Evolutionary conservation across 1,140 invertebrate species (phyloP).

Genomic region (Lordiphosa stackelbergi): DNA sequence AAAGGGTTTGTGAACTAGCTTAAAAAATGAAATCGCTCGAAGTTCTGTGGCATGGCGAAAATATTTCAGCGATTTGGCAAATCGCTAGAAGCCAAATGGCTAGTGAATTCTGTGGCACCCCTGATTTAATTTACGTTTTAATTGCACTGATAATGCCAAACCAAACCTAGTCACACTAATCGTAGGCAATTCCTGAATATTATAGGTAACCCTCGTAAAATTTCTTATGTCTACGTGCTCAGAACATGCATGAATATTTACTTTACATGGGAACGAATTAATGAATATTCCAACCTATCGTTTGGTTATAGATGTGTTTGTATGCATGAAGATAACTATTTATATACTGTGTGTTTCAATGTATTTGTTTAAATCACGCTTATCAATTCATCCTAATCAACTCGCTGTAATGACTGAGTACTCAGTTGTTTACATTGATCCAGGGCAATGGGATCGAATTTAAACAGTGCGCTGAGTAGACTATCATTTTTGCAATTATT

Average conservation of each 20-base stretch:
- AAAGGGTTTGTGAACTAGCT: too few species aligned
- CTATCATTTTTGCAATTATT: constrained; percentile 10
- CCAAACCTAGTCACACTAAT: too few species aligned
- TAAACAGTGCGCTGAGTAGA: constrained; percentile 10
- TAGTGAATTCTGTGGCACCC: too few species aligned
- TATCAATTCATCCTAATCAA: constrained; percentile 17
- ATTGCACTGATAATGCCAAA: too few species aligned
- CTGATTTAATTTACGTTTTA: too few species aligned
- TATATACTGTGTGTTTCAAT: constrained; percentile 7
- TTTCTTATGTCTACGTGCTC: too few species aligned
- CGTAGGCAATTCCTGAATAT: too few species aligned
- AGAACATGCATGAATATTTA: background rate
- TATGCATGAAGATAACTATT: constrained; percentile 14
- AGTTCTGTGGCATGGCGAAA: too few species aligned
- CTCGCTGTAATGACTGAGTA: constrained; percentile 6
- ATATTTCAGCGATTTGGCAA: too few species aligned
- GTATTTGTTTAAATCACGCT: constrained; percentile 3
- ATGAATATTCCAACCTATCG: background rate
- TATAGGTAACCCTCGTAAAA: too few species aligned
- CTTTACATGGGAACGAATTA: background rate
- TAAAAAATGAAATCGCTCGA: too few species aligned
- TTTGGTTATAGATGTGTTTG: constrained; percentile 1
- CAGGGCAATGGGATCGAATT: constrained; percentile 26
- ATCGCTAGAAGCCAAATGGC: too few species aligned
- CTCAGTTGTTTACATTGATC: constrained; percentile 33